Evolutionary conservation across 2,888 invertebrate genomes (phyloP).

Genomic region (Coecobrya sp.): DNA sequence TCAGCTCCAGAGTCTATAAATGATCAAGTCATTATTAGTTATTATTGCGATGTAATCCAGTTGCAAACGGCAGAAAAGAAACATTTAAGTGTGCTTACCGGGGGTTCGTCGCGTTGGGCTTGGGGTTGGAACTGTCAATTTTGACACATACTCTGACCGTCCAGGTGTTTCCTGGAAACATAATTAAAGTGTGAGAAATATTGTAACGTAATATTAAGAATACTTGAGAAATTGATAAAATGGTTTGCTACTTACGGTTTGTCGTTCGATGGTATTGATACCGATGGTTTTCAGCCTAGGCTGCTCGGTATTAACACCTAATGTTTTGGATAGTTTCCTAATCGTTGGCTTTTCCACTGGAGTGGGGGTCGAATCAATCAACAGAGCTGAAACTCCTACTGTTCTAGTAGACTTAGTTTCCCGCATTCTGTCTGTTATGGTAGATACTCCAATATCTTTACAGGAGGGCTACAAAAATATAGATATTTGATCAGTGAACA

Average conservation of each 20-base stretch:
- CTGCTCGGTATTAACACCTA: slow-evolving; percentile 77
- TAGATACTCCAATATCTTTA: slow-evolving; percentile 78
- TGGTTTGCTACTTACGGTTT: background rate
- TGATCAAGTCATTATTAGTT: background rate
- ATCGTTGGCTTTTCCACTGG: slow-evolving; percentile 52
- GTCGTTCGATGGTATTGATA: slow-evolving; percentile 68
- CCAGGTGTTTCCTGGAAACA: slow-evolving; percentile 41
- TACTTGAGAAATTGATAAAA: background rate
- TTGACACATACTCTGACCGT: slow-evolving; percentile 48
- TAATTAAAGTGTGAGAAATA: background rate
- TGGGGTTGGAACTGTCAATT: slow-evolving; percentile 46
- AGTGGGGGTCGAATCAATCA: slow-evolving; percentile 15
- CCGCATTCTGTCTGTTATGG: slow-evolving; percentile 32
- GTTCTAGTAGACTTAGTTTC: slow-evolving; percentile 71
- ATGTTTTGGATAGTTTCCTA: slow-evolving; percentile 54
- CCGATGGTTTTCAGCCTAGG: slow-evolving; percentile 64
- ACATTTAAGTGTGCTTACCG: background rate
- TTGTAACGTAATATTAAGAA: background rate
- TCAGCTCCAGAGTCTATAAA: slow-evolving; percentile 2
- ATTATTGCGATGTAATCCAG: background rate
- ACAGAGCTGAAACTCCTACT: slow-evolving; percentile 72
- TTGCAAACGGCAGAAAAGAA: background rate
- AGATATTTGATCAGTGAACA: background rate
- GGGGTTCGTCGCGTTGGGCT: slow-evolving; percentile 49
- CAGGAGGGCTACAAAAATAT: slow-evolving; percentile 77